Percentiles rank a stretch among this genome's conserved stretches.
phyloP scores from a whole-genome alignment of 2,113 vertebrate species.

The Trichomycterus rosablanca region DNA sequence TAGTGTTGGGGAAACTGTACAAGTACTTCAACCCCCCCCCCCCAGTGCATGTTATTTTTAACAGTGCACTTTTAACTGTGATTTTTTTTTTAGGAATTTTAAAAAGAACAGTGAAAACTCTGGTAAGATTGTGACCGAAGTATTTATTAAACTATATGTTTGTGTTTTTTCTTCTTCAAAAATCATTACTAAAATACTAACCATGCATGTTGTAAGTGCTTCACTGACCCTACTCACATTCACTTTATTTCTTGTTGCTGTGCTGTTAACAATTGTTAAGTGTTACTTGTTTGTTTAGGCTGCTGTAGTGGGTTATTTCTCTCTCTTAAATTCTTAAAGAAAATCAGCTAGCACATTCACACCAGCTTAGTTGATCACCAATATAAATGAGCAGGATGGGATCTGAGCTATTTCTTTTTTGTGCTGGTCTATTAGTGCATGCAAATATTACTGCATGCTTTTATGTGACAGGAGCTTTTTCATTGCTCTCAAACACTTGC shows the following conservation, averaged over 20 bases:
- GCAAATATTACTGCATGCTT: not conserved
- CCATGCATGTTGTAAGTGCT: slow-evolving; percentile 40
- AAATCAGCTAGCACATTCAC: too few relatives aligned
- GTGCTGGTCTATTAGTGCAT: not conserved
- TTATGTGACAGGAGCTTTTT: not conserved
- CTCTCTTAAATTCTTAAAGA: not conserved
- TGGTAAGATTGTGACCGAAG: slow-evolving; percentile 52
- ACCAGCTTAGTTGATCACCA: not conserved
- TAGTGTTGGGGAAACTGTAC: not conserved
- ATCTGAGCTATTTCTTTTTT: too few relatives aligned
- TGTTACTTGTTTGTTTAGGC: not conserved
- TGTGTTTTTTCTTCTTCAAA: not conserved
- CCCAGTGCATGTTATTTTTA: slow-evolving; percentile 18
- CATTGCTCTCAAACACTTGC: slow-evolving; percentile 10
- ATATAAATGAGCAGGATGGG: too few relatives aligned
- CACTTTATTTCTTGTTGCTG: not conserved
- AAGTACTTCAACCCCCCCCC: not conserved
- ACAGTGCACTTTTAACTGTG: too few relatives aligned
- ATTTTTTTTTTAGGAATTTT: slow-evolving; percentile 47
- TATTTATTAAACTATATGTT: not conserved
- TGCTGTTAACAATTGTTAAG: not conserved
- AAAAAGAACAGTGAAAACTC: slow-evolving; percentile 47
- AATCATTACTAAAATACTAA: slow-evolving; percentile 20
- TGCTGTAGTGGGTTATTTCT: slow-evolving; percentile 9
- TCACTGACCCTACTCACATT: not conserved